phyloP scores from a whole-genome alignment of 2,888 invertebrate genomes.

The Tillus elongatus region DNA sequence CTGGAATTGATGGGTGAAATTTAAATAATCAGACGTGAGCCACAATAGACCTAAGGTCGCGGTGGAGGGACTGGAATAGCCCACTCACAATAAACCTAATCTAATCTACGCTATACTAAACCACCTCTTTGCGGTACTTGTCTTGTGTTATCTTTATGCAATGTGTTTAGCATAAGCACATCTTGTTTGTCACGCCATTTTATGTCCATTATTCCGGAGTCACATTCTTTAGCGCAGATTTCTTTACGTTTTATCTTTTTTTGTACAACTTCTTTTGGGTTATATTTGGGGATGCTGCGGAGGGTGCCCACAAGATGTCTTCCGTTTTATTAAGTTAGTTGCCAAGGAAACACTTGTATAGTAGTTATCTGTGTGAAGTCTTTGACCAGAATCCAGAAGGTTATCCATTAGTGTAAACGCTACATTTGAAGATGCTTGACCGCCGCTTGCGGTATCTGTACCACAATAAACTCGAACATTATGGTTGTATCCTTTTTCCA shows the following conservation, averaged over 20 bases:
- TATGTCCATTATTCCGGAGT: constrained; percentile 19
- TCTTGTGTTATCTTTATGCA: constrained; percentile 23
- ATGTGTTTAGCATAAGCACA: constrained; percentile 27
- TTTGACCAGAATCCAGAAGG: not conserved
- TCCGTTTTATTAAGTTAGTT: not conserved
- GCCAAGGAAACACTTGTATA: not conserved
- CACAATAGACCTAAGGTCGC: too few species aligned
- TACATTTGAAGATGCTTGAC: not conserved
- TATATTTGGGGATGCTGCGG: not conserved
- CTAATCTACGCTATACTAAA: too few species aligned
- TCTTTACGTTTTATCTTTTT: too few species aligned
- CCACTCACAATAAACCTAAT: too few species aligned
- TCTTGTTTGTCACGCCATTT: constrained; percentile 28
- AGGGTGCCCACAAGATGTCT: constrained; percentile 1
- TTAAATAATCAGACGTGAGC: too few species aligned
- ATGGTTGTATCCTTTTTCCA: not conserved
- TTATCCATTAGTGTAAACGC: constrained; percentile 1
- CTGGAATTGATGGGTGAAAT: too few species aligned
- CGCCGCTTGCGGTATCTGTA: not conserved
- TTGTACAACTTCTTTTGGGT: not conserved
- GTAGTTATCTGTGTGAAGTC: not conserved
- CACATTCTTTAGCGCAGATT: constrained; percentile 7
- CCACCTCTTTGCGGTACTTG: too few species aligned
- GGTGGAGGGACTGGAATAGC: too few species aligned
- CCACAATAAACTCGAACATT: constrained; percentile 1